Evolutionary conservation across 2,113 vertebrate species (phyloP).

Genomic region (Ictalurus furcatus): DNA sequence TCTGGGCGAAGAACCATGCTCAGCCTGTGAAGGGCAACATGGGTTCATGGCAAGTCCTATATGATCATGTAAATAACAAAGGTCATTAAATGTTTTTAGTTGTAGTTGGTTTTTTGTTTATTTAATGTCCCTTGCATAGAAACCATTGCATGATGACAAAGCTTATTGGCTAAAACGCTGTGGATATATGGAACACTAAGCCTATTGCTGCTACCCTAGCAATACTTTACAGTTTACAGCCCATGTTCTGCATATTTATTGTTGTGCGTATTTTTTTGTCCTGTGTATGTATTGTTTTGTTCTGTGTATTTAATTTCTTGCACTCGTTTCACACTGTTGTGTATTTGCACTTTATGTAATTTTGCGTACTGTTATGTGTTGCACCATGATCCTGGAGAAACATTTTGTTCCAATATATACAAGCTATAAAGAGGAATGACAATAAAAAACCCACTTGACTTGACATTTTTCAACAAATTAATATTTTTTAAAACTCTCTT

Average conservation of each 20-base stretch:
- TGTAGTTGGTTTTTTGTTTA: background rate
- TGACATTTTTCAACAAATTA: background rate
- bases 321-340: background rate
- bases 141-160: background rate
- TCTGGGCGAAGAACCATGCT: conserved; percentile 50
- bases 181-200: background rate
- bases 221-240: background rate
- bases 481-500: background rate
- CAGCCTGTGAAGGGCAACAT: background rate
- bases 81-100: background rate
- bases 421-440: background rate
- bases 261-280: background rate
- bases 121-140: background rate
- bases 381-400: background rate
- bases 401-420: background rate
- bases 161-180: background rate
- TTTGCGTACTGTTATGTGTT: background rate
- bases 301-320: too few relatives aligned
- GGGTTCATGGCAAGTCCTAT: background rate
- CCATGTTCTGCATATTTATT: background rate
- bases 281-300: background rate
- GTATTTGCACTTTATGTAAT: background rate
- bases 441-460: background rate
- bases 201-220: background rate
- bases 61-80: background rate